Percentiles rank a stretch among this genome's conserved stretches.
Evolutionary conservation across 2,888 invertebrate species (phyloP).

Genomic region (Calliopum simillimum): DNA sequence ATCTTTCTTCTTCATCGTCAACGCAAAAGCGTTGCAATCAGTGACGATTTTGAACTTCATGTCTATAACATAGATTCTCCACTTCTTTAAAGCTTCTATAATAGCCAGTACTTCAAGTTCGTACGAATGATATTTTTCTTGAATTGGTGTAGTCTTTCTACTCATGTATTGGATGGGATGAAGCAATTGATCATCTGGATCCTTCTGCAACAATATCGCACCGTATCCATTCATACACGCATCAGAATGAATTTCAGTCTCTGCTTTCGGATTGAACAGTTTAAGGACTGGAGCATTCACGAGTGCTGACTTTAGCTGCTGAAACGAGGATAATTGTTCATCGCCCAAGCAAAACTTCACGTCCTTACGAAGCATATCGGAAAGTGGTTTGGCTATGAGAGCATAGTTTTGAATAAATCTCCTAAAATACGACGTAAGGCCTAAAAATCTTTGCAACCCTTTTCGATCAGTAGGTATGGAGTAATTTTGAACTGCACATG

Average conservation of each 20-base stretch:
- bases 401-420: no score
- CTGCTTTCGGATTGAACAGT: slow-evolving; percentile 40
- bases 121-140: slow-evolving; percentile 47
- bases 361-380: no score
- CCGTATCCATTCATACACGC: slow-evolving; percentile 46
- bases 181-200: slow-evolving; percentile 33
- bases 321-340: slow-evolving; percentile 36
- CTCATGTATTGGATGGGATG: slow-evolving; percentile 44
- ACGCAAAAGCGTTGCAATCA: slow-evolving; percentile 22
- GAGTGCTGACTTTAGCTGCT: slow-evolving; percentile 38
- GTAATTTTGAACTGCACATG: no score
- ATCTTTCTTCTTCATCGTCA: slow-evolving; percentile 6
- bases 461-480: no score
- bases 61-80: slow-evolving; percentile 38
- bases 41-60: no score
- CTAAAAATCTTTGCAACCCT: no score
- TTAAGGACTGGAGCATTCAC: slow-evolving; percentile 38
- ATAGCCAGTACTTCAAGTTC: slow-evolving; percentile 47
- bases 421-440: no score
- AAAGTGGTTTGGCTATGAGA: no score
- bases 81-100: slow-evolving; percentile 45
- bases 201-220: slow-evolving; percentile 43
- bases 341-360: no score
- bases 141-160: slow-evolving; percentile 43
- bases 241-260: slow-evolving; percentile 47